Base-by-base conservation (phyloP, 1,140 invertebrate genomes). In the Chrysoperla carnea region DNA sequence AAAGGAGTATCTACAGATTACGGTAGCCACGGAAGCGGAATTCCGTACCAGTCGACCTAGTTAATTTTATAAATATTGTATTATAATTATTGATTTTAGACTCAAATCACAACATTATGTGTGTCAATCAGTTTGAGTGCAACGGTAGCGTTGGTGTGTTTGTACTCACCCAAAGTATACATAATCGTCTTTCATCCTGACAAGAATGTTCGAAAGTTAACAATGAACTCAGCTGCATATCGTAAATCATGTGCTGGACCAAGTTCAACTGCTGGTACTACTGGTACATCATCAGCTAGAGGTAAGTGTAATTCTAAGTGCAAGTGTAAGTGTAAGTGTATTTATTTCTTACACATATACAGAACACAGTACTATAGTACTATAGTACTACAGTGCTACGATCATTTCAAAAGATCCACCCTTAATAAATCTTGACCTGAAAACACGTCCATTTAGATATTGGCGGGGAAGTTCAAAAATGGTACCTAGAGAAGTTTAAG, bases 111-210 rank as follows among this genome's bases (percentile, higher is more conserved):
- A 3, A 81, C 75, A 17, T 61, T 83, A 33, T 81, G 77, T 55
- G 72, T 83, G 45, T 76, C 78, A 13, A 76, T 83, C 42, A 80
- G 70, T 48, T 62, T 83, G 29, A 81, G 76, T 51, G 80, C 80
- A 6, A 72, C 73, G 6, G 79, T 82, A 7, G 76, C 75, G 6
- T 62, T 84, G 0, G 72, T 72, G 14, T 84, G 80, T 54, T 62
- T 84, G 0, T 84, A 84, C 57, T 70, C 70, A 17, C 81, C 79
- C 0, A 84, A 84, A 61, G 68, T 84, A 40, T 77, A 80, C 61
- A 76, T 81, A 37, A 77, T 81, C 43, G 57, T 79, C 45, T 76
- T 80, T 55, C 76, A 80, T 50, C 78, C 78, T 1, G 72, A 78
- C 52, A 82, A 81, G 52, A 81, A 52, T 35, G 51, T 54, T 28